A percentile compares a stretch with the other conserved stretches of the same genome.
Conservation (phyloP, 2,113 vertebrate species). For the Mesoclemmys tuberculata region DNA sequence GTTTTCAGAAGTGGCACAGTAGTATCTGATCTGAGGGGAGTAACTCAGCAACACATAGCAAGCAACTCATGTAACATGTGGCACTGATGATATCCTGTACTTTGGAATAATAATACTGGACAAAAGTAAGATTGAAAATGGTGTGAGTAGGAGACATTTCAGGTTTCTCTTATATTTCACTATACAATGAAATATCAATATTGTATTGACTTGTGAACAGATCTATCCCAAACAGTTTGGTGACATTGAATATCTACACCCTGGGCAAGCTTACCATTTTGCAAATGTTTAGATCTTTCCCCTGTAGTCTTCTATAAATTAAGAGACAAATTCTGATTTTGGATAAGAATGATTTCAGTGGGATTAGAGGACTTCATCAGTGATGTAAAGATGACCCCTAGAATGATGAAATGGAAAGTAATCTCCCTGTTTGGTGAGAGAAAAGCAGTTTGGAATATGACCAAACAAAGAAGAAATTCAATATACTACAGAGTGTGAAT, state of each 20-base stretch:
- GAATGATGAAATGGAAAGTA: not conserved
- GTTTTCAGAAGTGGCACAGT: fast-evolving
- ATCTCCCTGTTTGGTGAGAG: not conserved
- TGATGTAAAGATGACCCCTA: not conserved
- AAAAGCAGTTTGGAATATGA: not conserved
- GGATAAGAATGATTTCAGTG: no score
- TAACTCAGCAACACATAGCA: not conserved
- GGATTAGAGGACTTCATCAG: not conserved
- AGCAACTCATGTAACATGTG: not conserved
- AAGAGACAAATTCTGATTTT: no score
- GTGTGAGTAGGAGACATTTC: not conserved
- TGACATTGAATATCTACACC: not conserved
- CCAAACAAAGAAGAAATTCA: not conserved
- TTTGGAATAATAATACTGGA: conserved; percentile 92
- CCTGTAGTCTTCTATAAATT: no score
- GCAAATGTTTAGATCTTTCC: not conserved
- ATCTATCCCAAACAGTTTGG: not conserved
- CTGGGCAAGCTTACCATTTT: not conserved
- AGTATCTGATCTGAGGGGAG: not conserved
- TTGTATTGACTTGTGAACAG: fast-evolving
- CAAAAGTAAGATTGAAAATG: conserved; percentile 2
- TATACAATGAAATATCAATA: not conserved
- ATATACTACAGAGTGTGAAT: fast-evolving
- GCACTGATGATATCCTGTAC: conserved; percentile 84
- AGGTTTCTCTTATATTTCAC: not conserved